Percentiles rank a stretch among this genome's conserved stretches.
phyloP scores from a whole-genome alignment of 2,797 vertebrate species.

The Botia almorhae region DNA sequence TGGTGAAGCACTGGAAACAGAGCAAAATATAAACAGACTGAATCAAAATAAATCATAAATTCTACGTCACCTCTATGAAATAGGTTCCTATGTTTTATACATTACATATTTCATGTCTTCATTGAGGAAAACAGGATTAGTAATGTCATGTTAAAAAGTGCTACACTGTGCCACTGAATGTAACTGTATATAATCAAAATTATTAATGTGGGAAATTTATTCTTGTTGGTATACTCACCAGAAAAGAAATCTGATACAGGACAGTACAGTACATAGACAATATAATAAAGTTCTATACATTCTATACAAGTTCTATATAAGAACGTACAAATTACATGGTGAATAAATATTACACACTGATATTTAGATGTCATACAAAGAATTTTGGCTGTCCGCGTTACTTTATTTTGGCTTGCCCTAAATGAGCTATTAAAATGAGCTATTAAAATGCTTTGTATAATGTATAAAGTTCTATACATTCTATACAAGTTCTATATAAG shows the following conservation, averaged over 20 bases:
- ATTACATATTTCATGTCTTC: no score
- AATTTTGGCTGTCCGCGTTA: conserved; percentile 40
- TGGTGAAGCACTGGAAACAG: no score
- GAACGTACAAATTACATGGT: conserved; percentile 93
- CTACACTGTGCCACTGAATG: no score
- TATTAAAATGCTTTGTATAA: neutral
- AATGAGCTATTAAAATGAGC: neutral
- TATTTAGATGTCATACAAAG: conserved; percentile 79
- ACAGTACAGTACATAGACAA: conserved; percentile 21
- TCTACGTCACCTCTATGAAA: no score
- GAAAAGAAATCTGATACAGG: neutral
- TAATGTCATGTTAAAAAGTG: no score
- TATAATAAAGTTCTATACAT: conserved; percentile 66
- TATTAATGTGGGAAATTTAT: no score
- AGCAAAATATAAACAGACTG: no score
- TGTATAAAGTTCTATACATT: no score
- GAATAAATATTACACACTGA: conserved; percentile 95
- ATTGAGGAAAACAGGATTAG: no score
- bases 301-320: conserved; percentile 91
- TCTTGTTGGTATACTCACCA: neutral
- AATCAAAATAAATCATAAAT: no score
- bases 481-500: conserved; percentile 91
- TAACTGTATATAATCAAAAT: no score
- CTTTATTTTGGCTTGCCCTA: conserved; percentile 1
- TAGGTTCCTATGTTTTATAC: no score